Evolutionary conservation across 2,797 vertebrate genomes (phyloP).

Genomic region (Myripristis jacobus): DNA sequence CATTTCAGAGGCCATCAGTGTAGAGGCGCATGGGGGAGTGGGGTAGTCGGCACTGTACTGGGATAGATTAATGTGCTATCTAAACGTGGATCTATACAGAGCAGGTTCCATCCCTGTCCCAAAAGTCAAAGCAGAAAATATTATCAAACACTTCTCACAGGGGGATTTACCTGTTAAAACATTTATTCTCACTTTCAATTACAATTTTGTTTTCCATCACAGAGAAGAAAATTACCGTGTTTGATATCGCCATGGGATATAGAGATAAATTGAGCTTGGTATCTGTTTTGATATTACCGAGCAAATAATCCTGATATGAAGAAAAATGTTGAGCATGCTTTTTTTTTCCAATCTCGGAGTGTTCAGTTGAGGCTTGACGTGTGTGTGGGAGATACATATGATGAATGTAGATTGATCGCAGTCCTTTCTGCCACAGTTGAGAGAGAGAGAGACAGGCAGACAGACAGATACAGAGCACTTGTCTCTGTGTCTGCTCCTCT

Average conservation of each 20-base stretch:
- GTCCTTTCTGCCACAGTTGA: constrained; percentile 17
- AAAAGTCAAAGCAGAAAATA: constrained; percentile 64
- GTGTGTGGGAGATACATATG: neutral
- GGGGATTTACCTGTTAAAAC: constrained; percentile 70
- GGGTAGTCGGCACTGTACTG: constrained; percentile 32
- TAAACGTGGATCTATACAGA: constrained; percentile 74
- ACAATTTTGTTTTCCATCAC: constrained; percentile 66
- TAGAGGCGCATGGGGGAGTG: constrained; percentile 66
- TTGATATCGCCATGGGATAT: constrained; percentile 60
- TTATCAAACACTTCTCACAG: constrained; percentile 61
- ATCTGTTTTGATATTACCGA: constrained; percentile 45
- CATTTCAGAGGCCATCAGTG: constrained; percentile 68
- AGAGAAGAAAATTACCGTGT: constrained; percentile 46
- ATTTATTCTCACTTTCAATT: constrained; percentile 76
- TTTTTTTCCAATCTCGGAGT: constrained; percentile 37
- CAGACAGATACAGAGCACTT: neutral
- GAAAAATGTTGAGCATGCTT: constrained; percentile 35
- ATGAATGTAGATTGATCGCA: constrained; percentile 46
- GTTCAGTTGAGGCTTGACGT: constrained; percentile 22
- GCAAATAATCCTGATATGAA: constrained; percentile 60
- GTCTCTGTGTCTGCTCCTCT: constrained; percentile 28
- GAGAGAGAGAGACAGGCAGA: constrained; percentile 28
- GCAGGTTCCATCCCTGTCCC: constrained; percentile 54
- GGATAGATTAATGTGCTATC: constrained; percentile 77
- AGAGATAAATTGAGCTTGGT: constrained; percentile 63